Percentiles rank a stretch among this genome's conserved stretches.
phyloP scores from a whole-genome alignment of 2,888 invertebrate species.

The Arge pagana region DNA sequence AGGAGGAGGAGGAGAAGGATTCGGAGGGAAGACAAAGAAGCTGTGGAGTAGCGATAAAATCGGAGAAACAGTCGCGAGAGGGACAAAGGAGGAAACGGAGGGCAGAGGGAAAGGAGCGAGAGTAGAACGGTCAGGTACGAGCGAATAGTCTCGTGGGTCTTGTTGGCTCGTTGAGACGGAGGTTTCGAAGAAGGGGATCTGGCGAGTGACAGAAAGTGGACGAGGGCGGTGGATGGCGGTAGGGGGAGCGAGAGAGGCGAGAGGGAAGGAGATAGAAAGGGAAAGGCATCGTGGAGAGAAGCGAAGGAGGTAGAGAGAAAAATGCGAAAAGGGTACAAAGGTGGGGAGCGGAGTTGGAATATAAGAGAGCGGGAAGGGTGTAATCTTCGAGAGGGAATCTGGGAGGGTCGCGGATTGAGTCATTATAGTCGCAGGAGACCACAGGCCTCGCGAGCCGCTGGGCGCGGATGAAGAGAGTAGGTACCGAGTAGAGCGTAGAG shows the following conservation, averaged over 20 bases:
- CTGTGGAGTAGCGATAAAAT: conserved; percentile 8
- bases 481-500: too few relatives aligned
- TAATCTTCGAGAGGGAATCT: conserved; percentile 31
- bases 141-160: too few relatives aligned
- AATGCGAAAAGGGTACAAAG: conserved; percentile 28
- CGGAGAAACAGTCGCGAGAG: conserved; percentile 10
- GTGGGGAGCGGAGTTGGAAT: conserved; percentile 15
- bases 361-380: conserved; percentile 25
- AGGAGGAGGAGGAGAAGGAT: neutral
- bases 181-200: too few relatives aligned
- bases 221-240: too few relatives aligned
- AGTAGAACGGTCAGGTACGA: conserved; percentile 15
- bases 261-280: conserved; percentile 22
- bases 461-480: too few relatives aligned
- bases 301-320: conserved; percentile 7
- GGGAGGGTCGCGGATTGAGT: conserved; percentile 56
- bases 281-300: conserved; percentile 24
- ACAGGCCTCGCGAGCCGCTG: conserved; percentile 45
- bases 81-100: conserved; percentile 6
- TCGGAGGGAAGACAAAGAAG: neutral
- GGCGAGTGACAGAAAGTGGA: conserved; percentile 13
- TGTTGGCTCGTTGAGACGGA: too few relatives aligned
- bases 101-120: conserved; percentile 18
- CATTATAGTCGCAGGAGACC: conserved; percentile 56
- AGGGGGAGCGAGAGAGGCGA: neutral